Base-by-base conservation (phyloP, 1,140 invertebrate genomes). In the Zeugodacus cucurbitae region DNA sequence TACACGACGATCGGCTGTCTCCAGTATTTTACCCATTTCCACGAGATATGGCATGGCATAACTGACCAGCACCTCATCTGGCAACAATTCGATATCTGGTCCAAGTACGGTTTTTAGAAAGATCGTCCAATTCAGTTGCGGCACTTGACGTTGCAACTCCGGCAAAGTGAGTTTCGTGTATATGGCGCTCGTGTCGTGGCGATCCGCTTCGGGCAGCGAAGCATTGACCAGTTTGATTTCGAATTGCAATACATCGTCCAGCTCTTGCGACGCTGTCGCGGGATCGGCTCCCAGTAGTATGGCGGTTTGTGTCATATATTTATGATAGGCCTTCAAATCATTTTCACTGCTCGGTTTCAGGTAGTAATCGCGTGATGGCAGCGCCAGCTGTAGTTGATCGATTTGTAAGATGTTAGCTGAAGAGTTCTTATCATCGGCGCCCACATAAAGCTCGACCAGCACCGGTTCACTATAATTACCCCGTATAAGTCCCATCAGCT, bases 371-470 rank as follows among this genome's bases (percentile, higher is more conserved):
- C 97, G 94, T 88, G 96, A 97, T 3, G 97, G 97, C 88, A 98
- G 94, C 0, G 96, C 97, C 89, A 97, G 93, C 78, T 95, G 95
- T 94, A 97, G 96, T 93, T 98, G 97, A 93, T 98, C 97, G 91
- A 98, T 93, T 96, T 98, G 97, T 90, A 98, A 95, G 91, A 98
- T 97, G 94, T 98, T 97, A 89, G 95, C 95, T 37, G 96, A 96
- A 90, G 96, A 97, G 93, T 97, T 97, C 93, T 97, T 97, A 93
- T 98, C 97, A 90, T 98, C 97, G 0, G 97, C 97, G 1, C 97
- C 97, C 86, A 98, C 96, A 95, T 97, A 97, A 86, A 96, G 95
- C 90, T 97, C 97, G 44, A 97, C 94, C 20, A 97, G 93, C 58
- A 97, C 95, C 10, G 96, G 96, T 90, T 97, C 96, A 92, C 97